Percentiles rank a stretch among this genome's conserved stretches.
Evolutionary conservation across 2,113 vertebrate genomes (phyloP).

Genomic region (Anser brachyrhynchus): DNA sequence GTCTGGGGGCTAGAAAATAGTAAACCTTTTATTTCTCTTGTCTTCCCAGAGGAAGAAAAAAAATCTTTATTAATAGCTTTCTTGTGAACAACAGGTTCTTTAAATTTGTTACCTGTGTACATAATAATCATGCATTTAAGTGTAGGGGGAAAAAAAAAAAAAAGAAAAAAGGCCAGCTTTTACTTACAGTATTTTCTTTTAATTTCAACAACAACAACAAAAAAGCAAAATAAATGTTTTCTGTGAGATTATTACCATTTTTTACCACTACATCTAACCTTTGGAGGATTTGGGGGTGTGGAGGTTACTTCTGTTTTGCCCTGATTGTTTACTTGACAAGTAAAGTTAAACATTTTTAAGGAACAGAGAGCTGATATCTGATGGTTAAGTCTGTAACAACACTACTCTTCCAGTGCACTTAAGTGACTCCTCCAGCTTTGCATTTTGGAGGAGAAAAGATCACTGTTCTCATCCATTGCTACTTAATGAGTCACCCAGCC

Average conservation of each 20-base stretch:
- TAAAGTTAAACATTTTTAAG: neutral
- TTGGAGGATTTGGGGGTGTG: neutral
- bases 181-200: neutral
- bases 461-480: neutral
- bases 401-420: neutral
- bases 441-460: slow-evolving; percentile 23
- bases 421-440: neutral
- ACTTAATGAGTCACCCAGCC: neutral
- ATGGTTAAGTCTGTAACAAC: neutral
- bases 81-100: neutral
- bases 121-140: neutral
- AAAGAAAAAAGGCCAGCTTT: neutral
- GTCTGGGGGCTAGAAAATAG: neutral
- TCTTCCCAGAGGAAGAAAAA: neutral
- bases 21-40: neutral
- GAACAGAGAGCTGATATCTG: neutral
- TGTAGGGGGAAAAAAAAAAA: neutral
- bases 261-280: neutral
- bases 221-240: neutral
- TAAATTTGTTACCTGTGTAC: neutral
- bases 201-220: neutral
- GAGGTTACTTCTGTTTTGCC: neutral
- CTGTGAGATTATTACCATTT: neutral
- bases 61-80: neutral
- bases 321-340: neutral